A percentile compares a stretch with the other conserved stretches of the same genome.
phyloP scores from a whole-genome alignment of 2,113 vertebrate genomes.

The Rhagologus leucostigma region DNA sequence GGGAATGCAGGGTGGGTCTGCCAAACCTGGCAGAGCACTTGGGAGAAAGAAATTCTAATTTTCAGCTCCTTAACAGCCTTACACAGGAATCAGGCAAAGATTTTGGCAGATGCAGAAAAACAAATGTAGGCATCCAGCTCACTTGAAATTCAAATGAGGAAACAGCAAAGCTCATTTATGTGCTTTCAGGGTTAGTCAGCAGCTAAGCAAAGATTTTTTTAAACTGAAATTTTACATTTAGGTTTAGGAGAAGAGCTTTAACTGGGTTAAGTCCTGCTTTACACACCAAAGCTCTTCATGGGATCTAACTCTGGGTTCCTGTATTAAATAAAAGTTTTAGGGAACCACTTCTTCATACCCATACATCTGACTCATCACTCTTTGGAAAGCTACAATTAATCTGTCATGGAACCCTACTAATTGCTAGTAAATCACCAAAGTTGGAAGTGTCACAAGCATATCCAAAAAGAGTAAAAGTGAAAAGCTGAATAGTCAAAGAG shows the following conservation, averaged over 20 bases:
- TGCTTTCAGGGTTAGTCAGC: slow-evolving; percentile 7
- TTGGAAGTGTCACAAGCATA: slow-evolving; percentile 26
- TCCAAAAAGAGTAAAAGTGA: neutral
- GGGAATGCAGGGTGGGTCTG: neutral
- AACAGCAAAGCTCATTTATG: neutral
- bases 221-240: neutral
- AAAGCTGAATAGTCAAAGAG: neutral
- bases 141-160: slow-evolving; percentile 27
- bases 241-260: neutral
- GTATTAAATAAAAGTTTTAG: neutral
- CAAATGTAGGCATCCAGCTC: neutral
- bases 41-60: neutral
- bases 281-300: neutral
- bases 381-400: slow-evolving; percentile 48
- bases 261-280: slow-evolving; percentile 21
- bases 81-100: neutral
- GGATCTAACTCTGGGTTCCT: neutral
- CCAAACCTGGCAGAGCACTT: neutral
- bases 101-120: neutral
- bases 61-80: neutral
- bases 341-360: neutral
- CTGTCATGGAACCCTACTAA: slow-evolving; percentile 51
- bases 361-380: slow-evolving; percentile 37
- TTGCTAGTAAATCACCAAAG: slow-evolving; percentile 59
- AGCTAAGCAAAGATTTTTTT: neutral